phyloP scores from a whole-genome alignment of 2,113 vertebrate genomes.

The Anolis sagrei region DNA sequence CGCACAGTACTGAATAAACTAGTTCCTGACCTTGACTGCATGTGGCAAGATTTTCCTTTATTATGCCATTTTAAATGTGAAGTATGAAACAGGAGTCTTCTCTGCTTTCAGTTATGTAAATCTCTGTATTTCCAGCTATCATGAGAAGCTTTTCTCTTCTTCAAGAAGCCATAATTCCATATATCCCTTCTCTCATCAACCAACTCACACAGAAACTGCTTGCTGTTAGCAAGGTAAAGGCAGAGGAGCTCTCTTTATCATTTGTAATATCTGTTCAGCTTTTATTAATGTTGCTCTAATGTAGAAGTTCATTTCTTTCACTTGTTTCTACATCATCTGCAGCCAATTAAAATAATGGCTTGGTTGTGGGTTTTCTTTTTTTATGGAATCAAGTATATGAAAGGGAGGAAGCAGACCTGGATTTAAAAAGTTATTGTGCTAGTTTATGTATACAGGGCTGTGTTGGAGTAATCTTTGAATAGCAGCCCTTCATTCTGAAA shows the following conservation, averaged over 20 bases:
- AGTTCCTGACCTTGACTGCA: not conserved
- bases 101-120: conserved; percentile 9
- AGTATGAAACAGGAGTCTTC: not conserved
- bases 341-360: not conserved
- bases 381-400: not conserved
- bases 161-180: conserved; percentile 95
- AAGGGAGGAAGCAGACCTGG: not conserved
- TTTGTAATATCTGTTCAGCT: not conserved
- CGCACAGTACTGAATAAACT: not conserved
- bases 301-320: not conserved
- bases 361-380: not conserved
- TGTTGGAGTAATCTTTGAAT: not conserved
- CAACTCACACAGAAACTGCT: conserved; percentile 97
- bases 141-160: conserved; percentile 99
- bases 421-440: not conserved
- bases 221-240: conserved; percentile 94
- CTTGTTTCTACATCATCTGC: not conserved
- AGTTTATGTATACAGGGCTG: not conserved
- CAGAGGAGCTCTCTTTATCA: not conserved
- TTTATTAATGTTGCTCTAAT: not conserved
- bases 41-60: no score
- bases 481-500: no score
- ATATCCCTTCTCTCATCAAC: conserved; percentile 93
- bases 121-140: conserved; percentile 84
- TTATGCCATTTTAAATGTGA: no score